Evolutionary conservation across 2,888 invertebrate genomes (phyloP), one percentile per base, ranked within the genome.

Genomic region (Corbicula japonica): DNA sequence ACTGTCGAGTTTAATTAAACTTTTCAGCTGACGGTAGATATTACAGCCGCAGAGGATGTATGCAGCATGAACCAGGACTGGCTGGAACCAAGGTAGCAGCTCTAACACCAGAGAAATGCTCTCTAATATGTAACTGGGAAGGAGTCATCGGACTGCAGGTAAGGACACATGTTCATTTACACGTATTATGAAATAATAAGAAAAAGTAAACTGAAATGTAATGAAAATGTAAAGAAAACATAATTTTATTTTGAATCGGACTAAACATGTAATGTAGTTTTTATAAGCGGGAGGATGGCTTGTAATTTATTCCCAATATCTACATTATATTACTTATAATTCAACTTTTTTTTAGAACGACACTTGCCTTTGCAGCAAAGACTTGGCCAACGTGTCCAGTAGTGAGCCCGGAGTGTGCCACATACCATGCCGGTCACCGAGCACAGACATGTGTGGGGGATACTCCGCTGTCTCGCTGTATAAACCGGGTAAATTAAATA

Each of bases 81-180:
- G 52, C n/a, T 21, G 80, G 80, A 32, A 76, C 60, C 5, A 21
- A 41, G 18, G n/a, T 80, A 4, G 32, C 46, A 18, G 60, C 63
- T 30, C 44, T 76, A 26, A 69, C 61, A 30, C 80, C 80, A 32
- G 38, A 44, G 18, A 54, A 41, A 6, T 80, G 80, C 48, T 60
- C 76, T 2, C 32, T 76, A 1, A 32, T 28, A 12, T 80, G 80
- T 65, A 32, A 68, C 1, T 80, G 76, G 80, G 18, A 52, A 0
- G 80, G 73, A n/a, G 18, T 56, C 23, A 73, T 80, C 4, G 80
- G 80, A 5, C 50, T 80, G 15, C 68, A 80, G 72, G 80, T 80
- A 68, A 41, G 12, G 35, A 15, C 46, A 28, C 50, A n/a, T 5
- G 2, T 26, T 26, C 21, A 1, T 18, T 12, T 10, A 26, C 6